Evolutionary conservation across 2,113 vertebrate species (phyloP), one percentile per base, ranked within the genome.

Genomic region (Psephotus haematonotus): DNA sequence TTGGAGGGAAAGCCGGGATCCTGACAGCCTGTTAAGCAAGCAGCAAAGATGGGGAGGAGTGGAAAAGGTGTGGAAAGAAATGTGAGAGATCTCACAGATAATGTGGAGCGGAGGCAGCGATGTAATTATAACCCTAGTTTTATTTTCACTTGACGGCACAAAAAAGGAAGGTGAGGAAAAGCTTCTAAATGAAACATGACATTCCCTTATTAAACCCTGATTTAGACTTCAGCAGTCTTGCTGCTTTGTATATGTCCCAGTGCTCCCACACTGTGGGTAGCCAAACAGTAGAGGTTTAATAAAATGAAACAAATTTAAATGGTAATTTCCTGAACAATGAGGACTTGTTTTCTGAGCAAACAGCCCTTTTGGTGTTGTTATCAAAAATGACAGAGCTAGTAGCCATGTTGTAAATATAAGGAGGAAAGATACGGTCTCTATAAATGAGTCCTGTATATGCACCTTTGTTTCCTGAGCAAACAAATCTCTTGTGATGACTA

Each of bases 141-240:
- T 97, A 94, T 97, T 98, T 96, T 97, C 97, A 96, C 93, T 97
- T 94, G 95, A 97, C 8, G 63, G 93, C 94, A 87, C 28, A 41
- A 95, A 90, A 97, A 97, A 97, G 93, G 93, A 93, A 97, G 93
- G 95, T 96, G 88, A 97, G 69, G 89, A 94, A 93, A 93, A 74
- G 86, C 92, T 98, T 96, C 93, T 94, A 97, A 97, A 97, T 97
- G 97, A 97, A 98, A 98, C 95, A 97, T 96, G 98, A 92, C 97
- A 93, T 97, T 98, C 41, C 80, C 94, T 96, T 97, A 97, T 98
- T 97, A 95, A 97, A 97, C 96, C 81, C 95, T 96, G 97, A 95
- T 97, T 97, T 94, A 90, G 94, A 94, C 75, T 97, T 95, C 93
- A 91, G 96, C 49, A 80, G 69, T 69, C 96, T 95, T 76, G 75